These are phyloP conservation scores for Cephalopholis sonnerati DNA, from an alignment of 2,113 vertebrate species.

Conservation along the genomic window DNA sequence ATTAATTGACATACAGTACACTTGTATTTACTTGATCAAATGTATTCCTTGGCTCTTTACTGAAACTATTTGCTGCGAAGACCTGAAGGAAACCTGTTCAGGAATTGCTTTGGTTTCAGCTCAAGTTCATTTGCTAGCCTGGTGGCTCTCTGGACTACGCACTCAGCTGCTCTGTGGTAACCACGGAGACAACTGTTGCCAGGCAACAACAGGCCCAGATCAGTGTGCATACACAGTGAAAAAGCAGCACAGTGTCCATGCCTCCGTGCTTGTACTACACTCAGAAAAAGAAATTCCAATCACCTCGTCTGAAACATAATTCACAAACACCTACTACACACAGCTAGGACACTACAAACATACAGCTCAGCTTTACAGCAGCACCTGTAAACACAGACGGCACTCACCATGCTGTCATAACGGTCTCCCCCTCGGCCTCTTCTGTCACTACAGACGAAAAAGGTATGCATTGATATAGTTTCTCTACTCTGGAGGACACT, in stretches of 20 bases:
- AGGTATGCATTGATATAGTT: slow-evolving; percentile 21
- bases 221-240: slow-evolving; percentile 72
- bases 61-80: slow-evolving; percentile 22
- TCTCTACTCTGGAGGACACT: slow-evolving; percentile 1
- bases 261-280: slow-evolving; percentile 66
- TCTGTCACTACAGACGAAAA: slow-evolving; percentile 85
- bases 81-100: slow-evolving; percentile 50
- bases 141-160: slow-evolving; percentile 80
- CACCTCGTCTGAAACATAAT: slow-evolving; percentile 37
- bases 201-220: slow-evolving; percentile 83
- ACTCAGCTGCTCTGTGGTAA: slow-evolving; percentile 81
- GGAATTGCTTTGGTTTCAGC: slow-evolving; percentile 64
- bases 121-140: slow-evolving; percentile 77
- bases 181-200: slow-evolving; percentile 86
- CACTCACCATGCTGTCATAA: slow-evolving; percentile 95
- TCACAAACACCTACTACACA: slow-evolving; percentile 23
- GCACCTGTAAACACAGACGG: slow-evolving; percentile 10
- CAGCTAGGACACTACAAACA: neutral
- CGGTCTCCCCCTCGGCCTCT: slow-evolving; percentile 93
- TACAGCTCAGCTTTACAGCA: neutral
- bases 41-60: neutral
- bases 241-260: slow-evolving; percentile 61
- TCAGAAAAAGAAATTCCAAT: slow-evolving; percentile 67
- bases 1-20: neutral
- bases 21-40: slow-evolving; percentile 2